These are phyloP conservation scores for Molossus molossus DNA, from an alignment of 2,797 vertebrate species.

Conservation along the genomic window DNA sequence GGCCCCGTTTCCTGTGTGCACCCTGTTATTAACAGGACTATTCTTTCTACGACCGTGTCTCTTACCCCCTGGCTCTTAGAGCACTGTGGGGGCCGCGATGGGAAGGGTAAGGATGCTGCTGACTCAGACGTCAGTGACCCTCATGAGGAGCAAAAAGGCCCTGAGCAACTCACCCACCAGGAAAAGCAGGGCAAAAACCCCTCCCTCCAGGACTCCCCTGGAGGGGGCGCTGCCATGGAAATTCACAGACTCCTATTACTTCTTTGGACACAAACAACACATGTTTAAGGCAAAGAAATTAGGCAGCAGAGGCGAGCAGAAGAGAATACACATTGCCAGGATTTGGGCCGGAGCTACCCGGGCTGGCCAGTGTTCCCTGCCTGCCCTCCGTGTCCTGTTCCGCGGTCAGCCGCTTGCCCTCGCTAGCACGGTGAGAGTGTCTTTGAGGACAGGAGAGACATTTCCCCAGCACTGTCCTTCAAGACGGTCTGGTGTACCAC, in stretches of 20 bases:
- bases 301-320: neutral
- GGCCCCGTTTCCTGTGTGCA: conserved; percentile 23
- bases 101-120: rapidly evolving
- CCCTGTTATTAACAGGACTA: conserved; percentile 52
- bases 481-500: neutral
- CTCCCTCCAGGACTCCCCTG: neutral
- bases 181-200: neutral
- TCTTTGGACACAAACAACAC: neutral
- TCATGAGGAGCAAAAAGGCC: neutral
- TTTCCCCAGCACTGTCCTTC: neutral
- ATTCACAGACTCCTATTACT: neutral
- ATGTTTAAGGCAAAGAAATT: neutral
- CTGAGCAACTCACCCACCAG: neutral
- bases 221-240: neutral
- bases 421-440: too few species aligned
- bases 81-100: neutral
- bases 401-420: neutral
- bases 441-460: neutral
- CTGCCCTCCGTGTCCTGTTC: rapidly evolving
- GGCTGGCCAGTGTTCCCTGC: too few species aligned
- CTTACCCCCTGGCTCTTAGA: neutral
- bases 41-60: neutral
- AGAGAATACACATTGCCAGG: neutral
- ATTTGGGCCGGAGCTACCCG: neutral
- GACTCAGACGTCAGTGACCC: neutral